Conservation (phyloP, 2,113 vertebrate species). For the Thymallus thymallus region DNA sequence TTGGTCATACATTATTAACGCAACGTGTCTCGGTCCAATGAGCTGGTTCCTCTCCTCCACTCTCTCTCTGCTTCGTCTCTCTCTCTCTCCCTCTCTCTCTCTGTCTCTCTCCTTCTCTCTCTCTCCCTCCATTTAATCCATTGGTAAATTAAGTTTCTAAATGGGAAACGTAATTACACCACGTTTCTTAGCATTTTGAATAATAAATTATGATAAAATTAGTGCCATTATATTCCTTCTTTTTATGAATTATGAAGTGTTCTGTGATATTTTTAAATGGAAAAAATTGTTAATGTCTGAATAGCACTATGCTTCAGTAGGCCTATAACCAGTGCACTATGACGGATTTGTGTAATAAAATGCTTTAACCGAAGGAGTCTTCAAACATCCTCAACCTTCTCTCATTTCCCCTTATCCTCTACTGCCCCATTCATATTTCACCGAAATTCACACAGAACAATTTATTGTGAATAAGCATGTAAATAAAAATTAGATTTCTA, state of each 20-base stretch:
- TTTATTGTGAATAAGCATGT: conserved; percentile 29
- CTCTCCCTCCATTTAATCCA: conserved; percentile 45
- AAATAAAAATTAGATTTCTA: conserved; percentile 34
- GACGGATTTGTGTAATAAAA: too few relatives aligned
- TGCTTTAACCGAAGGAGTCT: background rate
- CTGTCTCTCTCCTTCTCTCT: background rate
- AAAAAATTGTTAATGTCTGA: background rate
- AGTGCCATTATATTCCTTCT: conserved; percentile 15
- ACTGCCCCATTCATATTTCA: conserved; percentile 13
- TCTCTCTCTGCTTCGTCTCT: background rate
- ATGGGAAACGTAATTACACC: conserved; percentile 54
- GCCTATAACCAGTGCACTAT: too few relatives aligned
- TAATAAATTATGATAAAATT: conserved; percentile 53
- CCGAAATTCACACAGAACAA: conserved; percentile 2
- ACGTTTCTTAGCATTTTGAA: conserved; percentile 47
- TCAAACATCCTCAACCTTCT: conserved; percentile 13
- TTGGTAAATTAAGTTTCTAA: conserved; percentile 46
- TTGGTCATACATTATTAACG: conserved; percentile 16
- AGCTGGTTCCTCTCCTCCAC: background rate
- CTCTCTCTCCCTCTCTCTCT: background rate
- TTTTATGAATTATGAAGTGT: background rate
- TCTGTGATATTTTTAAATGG: background rate
- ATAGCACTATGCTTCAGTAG: too few relatives aligned
- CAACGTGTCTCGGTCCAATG: background rate
- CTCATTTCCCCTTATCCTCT: background rate